phyloP scores from a whole-genome alignment of 2,888 invertebrate genomes.

The Polydrusus cervinus region DNA sequence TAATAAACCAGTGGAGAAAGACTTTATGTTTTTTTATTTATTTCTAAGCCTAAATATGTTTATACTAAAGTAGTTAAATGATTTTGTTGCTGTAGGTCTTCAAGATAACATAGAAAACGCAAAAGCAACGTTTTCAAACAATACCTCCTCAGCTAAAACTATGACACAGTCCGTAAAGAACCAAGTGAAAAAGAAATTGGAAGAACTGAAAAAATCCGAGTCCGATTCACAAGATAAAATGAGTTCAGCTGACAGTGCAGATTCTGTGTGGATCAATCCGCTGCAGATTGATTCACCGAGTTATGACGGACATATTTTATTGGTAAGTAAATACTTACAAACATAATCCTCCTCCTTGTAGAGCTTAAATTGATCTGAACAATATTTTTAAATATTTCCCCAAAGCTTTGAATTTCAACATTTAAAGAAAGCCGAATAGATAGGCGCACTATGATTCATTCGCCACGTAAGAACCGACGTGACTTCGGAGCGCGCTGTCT shows the following conservation, averaged over 20 bases:
- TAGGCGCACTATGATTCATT: too few relatives aligned
- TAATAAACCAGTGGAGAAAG: too few relatives aligned
- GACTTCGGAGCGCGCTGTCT: too few relatives aligned
- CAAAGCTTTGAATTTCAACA: too few relatives aligned
- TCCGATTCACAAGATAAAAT: constrained; percentile 58
- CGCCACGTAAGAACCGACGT: too few relatives aligned
- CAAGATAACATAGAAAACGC: constrained; percentile 72
- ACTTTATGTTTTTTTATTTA: too few relatives aligned
- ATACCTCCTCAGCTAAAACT: constrained; percentile 42
- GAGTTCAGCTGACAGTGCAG: constrained; percentile 60
- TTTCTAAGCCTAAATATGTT: too few relatives aligned
- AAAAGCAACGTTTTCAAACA: constrained; percentile 55
- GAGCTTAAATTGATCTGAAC: too few relatives aligned
- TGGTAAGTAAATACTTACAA: constrained; percentile 58
- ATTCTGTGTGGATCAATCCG: constrained; percentile 68
- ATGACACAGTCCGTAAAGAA: constrained; percentile 48
- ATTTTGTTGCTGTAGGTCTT: constrained; percentile 65
- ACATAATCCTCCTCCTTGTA: too few relatives aligned
- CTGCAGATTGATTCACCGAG: constrained; percentile 64
- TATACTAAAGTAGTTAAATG: too few relatives aligned
- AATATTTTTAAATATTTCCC: too few relatives aligned
- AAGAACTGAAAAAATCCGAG: constrained; percentile 54
- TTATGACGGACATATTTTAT: constrained; percentile 65
- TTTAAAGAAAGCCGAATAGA: too few relatives aligned
- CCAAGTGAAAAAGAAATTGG: constrained; percentile 50